Conservation (phyloP, 2,797 vertebrate genomes). For the Microhierax caerulescens region DNA sequence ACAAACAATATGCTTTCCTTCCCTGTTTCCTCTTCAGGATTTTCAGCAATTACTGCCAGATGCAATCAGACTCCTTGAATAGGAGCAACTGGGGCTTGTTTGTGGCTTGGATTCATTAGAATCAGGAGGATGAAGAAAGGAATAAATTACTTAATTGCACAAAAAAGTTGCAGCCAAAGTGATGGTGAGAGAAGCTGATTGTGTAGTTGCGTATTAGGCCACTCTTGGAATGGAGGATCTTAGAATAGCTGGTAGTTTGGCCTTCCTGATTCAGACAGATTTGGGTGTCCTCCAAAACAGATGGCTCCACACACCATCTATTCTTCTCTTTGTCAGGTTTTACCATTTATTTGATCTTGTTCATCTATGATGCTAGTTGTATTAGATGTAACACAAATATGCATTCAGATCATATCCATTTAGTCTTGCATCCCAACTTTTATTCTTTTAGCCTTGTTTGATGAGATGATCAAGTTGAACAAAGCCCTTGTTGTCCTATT, state of each 20-base stretch:
- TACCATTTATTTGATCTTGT: conserved; percentile 91
- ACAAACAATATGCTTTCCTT: conserved; percentile 89
- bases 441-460: conserved; percentile 75
- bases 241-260: conserved; percentile 96
- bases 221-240: conserved; percentile 95
- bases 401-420: conserved; percentile 84
- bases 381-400: conserved; percentile 82
- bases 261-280: conserved; percentile 88
- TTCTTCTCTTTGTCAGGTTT: conserved; percentile 98
- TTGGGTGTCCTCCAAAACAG: conserved; percentile 98
- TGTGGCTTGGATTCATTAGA: conserved; percentile 98
- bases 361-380: conserved; percentile 87
- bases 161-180: conserved; percentile 96
- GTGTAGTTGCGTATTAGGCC: conserved; percentile 89
- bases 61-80: conserved; percentile 97
- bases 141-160: conserved; percentile 99
- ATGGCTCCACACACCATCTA: conserved; percentile 96
- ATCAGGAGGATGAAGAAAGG: conserved; percentile 96
- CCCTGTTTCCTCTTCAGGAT: conserved; percentile 91
- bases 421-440: conserved; percentile 79
- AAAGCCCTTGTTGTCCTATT: conserved; percentile 73
- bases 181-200: conserved; percentile 87
- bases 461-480: conserved; percentile 80
- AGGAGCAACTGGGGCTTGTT: conserved; percentile 97
- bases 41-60: conserved; percentile 98